Conservation (phyloP, 2,797 vertebrate species). For the Myotis myotis region DNA sequence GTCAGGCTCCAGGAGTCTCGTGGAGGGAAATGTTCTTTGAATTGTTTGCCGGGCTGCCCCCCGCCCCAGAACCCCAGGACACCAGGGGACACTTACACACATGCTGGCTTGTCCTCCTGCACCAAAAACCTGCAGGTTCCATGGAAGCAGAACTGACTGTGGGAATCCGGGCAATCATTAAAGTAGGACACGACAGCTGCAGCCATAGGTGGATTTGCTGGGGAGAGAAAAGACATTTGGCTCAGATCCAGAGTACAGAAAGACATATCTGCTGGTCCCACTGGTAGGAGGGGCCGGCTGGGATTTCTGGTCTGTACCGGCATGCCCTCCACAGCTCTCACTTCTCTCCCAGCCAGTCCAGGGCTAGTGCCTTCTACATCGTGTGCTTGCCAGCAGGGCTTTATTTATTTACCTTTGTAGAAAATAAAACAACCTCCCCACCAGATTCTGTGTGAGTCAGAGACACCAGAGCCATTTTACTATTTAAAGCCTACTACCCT, state of each 20-base stretch:
- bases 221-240: conserved; percentile 54
- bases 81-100: conserved; percentile 90
- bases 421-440: neutral
- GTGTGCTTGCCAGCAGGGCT: neutral
- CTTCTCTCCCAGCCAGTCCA: neutral
- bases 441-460: conserved; percentile 25
- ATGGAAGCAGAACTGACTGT: conserved; percentile 95
- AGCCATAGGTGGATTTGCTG: conserved; percentile 87
- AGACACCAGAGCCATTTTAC: neutral
- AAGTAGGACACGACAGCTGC: conserved; percentile 94
- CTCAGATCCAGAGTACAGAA: neutral
- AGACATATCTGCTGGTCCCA: no score
- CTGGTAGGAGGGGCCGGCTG: neutral
- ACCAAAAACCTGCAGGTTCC: conserved; percentile 96
- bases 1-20: neutral
- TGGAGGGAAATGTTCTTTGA: neutral
- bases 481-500: neutral
- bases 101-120: conserved; percentile 92
- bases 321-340: neutral
- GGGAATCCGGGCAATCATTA: conserved; percentile 93
- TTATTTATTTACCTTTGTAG: neutral
- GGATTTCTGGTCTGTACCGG: neutral
- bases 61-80: neutral
- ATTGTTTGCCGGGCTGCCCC: neutral
- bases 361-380: neutral